These are phyloP conservation scores for Channa argus DNA, from an alignment of 2,113 vertebrate species.

Conservation along the genomic window DNA sequence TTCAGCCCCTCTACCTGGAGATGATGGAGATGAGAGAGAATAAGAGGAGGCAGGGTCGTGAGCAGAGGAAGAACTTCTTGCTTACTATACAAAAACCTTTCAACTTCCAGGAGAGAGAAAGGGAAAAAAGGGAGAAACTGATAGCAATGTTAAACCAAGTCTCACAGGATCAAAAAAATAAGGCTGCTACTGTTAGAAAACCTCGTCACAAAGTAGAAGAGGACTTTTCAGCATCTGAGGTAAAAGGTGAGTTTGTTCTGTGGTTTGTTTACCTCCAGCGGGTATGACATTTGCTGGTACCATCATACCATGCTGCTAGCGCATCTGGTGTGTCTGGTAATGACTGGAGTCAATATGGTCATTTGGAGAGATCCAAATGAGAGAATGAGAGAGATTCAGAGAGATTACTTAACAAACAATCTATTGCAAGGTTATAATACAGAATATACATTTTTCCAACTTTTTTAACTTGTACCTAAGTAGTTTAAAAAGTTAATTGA, in stretches of 20 bases:
- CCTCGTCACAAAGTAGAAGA: conserved; percentile 80
- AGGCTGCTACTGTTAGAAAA: conserved; percentile 53
- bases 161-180: conserved; percentile 60
- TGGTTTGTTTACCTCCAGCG: not conserved
- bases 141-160: conserved; percentile 68
- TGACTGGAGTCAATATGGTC: too few species aligned
- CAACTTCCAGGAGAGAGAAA: conserved; percentile 88
- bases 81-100: conserved; percentile 92
- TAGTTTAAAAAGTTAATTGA: too few species aligned
- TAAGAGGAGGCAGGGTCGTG: conserved; percentile 81
- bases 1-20: conserved; percentile 86
- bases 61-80: conserved; percentile 89
- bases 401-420: too few species aligned
- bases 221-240: conserved; percentile 79
- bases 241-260: conserved; percentile 83
- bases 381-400: too few species aligned
- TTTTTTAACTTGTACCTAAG: too few species aligned
- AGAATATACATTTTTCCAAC: too few species aligned
- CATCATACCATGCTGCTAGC: too few species aligned
- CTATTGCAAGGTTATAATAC: too few species aligned
- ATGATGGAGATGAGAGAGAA: conserved; percentile 85
- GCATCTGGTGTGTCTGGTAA: not conserved
- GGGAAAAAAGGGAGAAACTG: conserved; percentile 82
- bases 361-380: too few species aligned
- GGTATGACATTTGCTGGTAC: not conserved